phyloP scores from a whole-genome alignment of 1,140 invertebrate species.

The Zophobas atratus region DNA sequence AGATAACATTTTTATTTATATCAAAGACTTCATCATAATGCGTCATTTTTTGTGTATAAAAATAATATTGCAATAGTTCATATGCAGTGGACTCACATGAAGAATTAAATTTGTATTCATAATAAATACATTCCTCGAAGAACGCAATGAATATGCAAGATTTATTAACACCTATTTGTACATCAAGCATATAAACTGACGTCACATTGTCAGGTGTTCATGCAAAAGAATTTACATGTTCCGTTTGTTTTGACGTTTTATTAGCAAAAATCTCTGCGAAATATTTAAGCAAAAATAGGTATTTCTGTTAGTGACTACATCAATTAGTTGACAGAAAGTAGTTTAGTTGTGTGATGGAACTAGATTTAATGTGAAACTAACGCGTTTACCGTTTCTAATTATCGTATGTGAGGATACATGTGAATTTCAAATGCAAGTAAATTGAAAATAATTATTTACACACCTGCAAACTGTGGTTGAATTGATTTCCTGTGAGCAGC shows the following conservation, averaged over 20 bases:
- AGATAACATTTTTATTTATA: no score
- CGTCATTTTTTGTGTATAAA: no score
- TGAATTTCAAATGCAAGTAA: conserved; percentile 39
- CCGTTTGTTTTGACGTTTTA: conserved; percentile 4
- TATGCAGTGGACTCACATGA: not conserved
- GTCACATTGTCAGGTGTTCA: conserved; percentile 29
- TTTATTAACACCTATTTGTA: conserved; percentile 41
- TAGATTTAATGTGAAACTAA: conserved; percentile 40
- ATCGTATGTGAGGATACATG: conserved; percentile 24
- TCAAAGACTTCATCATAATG: no score
- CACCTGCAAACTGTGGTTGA: conserved; percentile 39
- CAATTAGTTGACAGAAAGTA: conserved; percentile 34
- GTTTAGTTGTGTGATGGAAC: conserved; percentile 19
- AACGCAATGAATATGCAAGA: conserved; percentile 26
- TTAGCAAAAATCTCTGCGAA: not conserved
- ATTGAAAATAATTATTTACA: conserved; percentile 43
- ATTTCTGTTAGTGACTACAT: conserved; percentile 8
- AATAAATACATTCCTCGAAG: conserved; percentile 9
- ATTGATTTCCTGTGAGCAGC: conserved; percentile 35
- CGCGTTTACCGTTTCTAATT: conserved; percentile 37
- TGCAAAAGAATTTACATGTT: conserved; percentile 11
- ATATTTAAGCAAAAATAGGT: not conserved
- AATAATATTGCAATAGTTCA: not conserved
- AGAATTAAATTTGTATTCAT: conserved; percentile 14
- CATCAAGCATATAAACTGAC: conserved; percentile 34